These are phyloP conservation scores for Phengaris arion DNA, from an alignment of 2,888 invertebrate genomes.

Conservation along the genomic window DNA sequence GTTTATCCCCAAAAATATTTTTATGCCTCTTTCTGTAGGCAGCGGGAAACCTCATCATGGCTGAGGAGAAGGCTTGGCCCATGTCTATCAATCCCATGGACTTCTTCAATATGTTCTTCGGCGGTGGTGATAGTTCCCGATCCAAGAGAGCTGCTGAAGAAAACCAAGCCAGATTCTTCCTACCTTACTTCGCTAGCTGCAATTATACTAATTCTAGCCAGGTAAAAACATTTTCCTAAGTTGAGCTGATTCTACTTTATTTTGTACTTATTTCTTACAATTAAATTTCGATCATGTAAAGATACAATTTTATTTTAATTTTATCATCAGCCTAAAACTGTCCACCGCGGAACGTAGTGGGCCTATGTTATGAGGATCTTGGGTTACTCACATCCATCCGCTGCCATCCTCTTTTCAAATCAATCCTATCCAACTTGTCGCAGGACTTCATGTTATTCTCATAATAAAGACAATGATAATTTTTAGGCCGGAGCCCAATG, in stretches of 20 bases:
- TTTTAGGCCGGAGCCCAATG: constrained; percentile 44
- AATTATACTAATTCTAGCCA: constrained; percentile 40
- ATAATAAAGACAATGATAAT: neutral
- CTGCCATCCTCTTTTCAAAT: no score
- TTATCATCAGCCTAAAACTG: no score
- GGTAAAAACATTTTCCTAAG: constrained; percentile 33
- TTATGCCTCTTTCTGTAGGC: constrained; percentile 38
- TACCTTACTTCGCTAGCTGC: constrained; percentile 38
- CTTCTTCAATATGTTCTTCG: constrained; percentile 6
- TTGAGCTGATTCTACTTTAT: no score
- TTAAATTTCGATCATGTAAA: no score
- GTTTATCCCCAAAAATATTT: no score
- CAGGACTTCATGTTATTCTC: no score
- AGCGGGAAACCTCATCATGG: constrained; percentile 43
- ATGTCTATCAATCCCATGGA: neutral
- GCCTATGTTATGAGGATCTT: no score
- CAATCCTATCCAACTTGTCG: no score
- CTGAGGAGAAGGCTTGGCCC: constrained; percentile 35
- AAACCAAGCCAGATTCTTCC: constrained; percentile 37
- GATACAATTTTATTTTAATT: no score
- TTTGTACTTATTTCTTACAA: no score
- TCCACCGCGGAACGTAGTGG: no score
- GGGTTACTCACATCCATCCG: no score
- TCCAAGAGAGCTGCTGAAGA: neutral
- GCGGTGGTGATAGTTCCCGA: neutral